phyloP scores from a whole-genome alignment of 1,140 invertebrate genomes.

The Scylla paramamosain region DNA sequence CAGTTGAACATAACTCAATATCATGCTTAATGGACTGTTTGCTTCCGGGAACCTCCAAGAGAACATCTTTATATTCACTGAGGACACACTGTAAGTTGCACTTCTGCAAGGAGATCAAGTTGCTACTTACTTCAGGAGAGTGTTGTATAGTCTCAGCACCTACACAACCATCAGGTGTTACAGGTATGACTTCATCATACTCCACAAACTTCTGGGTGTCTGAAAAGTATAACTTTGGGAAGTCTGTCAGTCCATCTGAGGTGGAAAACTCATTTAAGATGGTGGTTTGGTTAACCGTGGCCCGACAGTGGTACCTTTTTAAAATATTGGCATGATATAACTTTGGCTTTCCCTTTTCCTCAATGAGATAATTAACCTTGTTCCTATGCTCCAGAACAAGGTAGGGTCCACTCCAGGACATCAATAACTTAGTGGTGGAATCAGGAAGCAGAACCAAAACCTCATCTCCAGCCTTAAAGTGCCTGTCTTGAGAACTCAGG shows the following conservation, averaged over 20 bases:
- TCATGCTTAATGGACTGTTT: neutral
- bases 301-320: slow-evolving; percentile 7
- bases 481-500: neutral
- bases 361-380: slow-evolving; percentile 17
- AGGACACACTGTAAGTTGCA: neutral
- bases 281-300: neutral
- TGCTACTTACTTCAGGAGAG: neutral
- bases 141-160: too few relatives aligned
- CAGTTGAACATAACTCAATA: neutral
- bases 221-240: too few relatives aligned
- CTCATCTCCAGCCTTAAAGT: slow-evolving; percentile 33
- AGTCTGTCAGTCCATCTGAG: neutral
- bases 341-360: neutral
- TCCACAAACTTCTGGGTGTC: too few relatives aligned
- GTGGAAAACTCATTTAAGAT: neutral
- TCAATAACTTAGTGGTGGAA: neutral
- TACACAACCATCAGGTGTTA: too few relatives aligned
- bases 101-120: neutral
- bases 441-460: neutral
- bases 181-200: too few relatives aligned
- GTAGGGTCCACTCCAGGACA: slow-evolving; percentile 29
- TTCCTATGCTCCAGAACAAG: neutral
- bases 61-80: neutral
- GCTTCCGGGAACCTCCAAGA: slow-evolving; percentile 24
- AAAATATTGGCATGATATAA: slow-evolving; percentile 44